Conservation (phyloP, 1,140 invertebrate genomes). For the Drosophila takahashii region DNA sequence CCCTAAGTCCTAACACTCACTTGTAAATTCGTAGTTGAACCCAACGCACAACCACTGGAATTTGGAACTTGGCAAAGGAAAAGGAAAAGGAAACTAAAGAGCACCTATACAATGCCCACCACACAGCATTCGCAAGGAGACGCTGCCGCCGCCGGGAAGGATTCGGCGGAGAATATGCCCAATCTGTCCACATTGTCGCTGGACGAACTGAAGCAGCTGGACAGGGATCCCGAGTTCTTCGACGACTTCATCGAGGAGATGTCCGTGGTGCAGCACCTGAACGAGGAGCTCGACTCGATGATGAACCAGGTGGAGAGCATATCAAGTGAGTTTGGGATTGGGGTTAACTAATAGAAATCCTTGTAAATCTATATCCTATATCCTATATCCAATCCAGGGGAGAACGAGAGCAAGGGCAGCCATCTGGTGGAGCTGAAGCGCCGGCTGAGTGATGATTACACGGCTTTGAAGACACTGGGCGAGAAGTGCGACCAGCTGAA, state of each 20-base stretch:
- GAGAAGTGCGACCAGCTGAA: constrained; percentile 89
- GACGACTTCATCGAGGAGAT: constrained; percentile 90
- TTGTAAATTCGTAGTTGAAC: constrained; percentile 9
- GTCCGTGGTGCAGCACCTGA: constrained; percentile 88
- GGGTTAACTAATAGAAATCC: background rate
- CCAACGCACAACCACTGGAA: constrained; percentile 1
- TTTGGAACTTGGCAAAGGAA: constrained; percentile 6
- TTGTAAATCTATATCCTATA: no score
- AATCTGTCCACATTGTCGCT: constrained; percentile 88
- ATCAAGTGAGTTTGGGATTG: constrained; percentile 86
- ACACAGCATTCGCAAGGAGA: constrained; percentile 46
- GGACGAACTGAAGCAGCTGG: constrained; percentile 89
- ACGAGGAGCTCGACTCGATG: constrained; percentile 89
- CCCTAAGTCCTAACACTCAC: background rate
- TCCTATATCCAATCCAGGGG: constrained; percentile 85
- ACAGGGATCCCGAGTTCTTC: constrained; percentile 88
- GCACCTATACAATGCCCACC: constrained; percentile 51
- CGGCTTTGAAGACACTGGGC: constrained; percentile 89
- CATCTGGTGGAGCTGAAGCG: constrained; percentile 87
- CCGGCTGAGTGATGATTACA: constrained; percentile 87
- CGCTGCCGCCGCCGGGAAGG: constrained; percentile 10
- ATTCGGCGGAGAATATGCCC: constrained; percentile 85
- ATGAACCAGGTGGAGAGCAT: constrained; percentile 90
- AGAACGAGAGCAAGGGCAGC: constrained; percentile 89
- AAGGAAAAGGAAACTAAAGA: background rate